Base-by-base conservation (phyloP, 2,797 vertebrate genomes). In the Ctenopoma multispine region DNA sequence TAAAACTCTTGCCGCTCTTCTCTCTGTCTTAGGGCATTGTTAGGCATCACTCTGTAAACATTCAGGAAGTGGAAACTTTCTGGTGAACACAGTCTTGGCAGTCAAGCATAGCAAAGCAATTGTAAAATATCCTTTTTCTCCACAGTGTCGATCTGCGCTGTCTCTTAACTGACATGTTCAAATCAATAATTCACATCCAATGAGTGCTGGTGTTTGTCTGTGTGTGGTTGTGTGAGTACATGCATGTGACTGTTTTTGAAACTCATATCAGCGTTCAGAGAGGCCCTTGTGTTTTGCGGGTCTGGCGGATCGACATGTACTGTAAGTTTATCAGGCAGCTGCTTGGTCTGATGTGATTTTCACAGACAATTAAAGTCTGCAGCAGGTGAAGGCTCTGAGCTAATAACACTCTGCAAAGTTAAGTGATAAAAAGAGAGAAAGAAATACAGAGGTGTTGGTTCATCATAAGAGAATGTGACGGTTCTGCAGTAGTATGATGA, bases 171-270 rank as follows among this genome's bases (percentile, higher is more conserved):
- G 90, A 92, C 92, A 92, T 93, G 90, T 90, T 92, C 67, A 70
- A 91, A 94, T 94, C 91, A 93, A 94, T 93, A 90, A 93, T 90
- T 92, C 82, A 92, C 89, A 87, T 83, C 76, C 75, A 75, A 66
- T 85, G 87, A 85, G 80, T 58, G 77, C 41, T 62, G 51, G 75
- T 74, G 70, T 80, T 67, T 68, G 4, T 70, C 17, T 63, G 49
- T 63, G 31, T 58, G 12, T 57, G 36, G 50, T 54, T 51, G 21
- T 44, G 23, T 69, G 53, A 24, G 18, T 59, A 62, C 62, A 82
- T 66, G 68, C 68, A 65, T 81, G 62, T 41, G 62, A 75, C 78
- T 81, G 68, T 77, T 79, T 78, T 56, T 49, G 41, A 85, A 73
- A 72, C 61, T 60, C 44, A 36, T 69, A 75, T 75, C 17, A 24